Evolutionary conservation across 2,797 vertebrate species (phyloP).

Genomic region (Enteromius viviparus): DNA sequence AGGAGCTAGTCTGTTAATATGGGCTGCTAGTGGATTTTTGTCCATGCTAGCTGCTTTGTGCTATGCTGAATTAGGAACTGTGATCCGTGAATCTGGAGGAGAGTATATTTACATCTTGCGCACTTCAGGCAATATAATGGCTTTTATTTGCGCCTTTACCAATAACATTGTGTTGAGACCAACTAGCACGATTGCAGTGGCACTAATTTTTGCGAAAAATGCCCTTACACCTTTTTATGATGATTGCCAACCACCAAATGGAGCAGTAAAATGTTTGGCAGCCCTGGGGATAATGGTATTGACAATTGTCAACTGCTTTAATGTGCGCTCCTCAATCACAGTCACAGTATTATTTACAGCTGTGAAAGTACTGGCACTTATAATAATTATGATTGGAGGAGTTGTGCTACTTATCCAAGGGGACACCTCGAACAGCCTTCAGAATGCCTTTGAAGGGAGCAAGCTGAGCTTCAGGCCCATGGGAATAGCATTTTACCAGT

Average conservation of each 20-base stretch:
- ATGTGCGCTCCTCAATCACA: conserved; percentile 77
- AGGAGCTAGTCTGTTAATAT: conserved; percentile 84
- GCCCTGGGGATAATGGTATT: conserved; percentile 79
- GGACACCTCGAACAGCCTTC: conserved; percentile 72
- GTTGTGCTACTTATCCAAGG: conserved; percentile 76
- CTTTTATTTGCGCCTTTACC: conserved; percentile 83
- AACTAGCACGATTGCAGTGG: conserved; percentile 77
- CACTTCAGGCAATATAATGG: conserved; percentile 81
- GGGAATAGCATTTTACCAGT: conserved; percentile 88
- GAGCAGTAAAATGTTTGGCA: conserved; percentile 74
- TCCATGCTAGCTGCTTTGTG: conserved; percentile 80
- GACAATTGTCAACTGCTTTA: conserved; percentile 82
- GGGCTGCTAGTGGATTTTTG: conserved; percentile 83
- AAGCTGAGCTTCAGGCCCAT: conserved; percentile 73
- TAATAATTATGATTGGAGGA: conserved; percentile 79
- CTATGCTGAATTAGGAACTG: conserved; percentile 86
- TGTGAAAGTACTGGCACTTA: conserved; percentile 80
- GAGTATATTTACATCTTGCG: conserved; percentile 88
- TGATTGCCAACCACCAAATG: conserved; percentile 76
- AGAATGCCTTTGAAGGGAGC: conserved; percentile 81
- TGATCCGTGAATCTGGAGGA: conserved; percentile 86
- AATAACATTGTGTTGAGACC: conserved; percentile 84
- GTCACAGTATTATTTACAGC: conserved; percentile 82
- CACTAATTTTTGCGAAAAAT: conserved; percentile 84
- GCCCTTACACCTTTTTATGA: conserved; percentile 80